A percentile compares a stretch with the other conserved stretches of the same genome.
Evolutionary conservation across 1,140 invertebrate species (phyloP).

Genomic region (Cydia splendana): DNA sequence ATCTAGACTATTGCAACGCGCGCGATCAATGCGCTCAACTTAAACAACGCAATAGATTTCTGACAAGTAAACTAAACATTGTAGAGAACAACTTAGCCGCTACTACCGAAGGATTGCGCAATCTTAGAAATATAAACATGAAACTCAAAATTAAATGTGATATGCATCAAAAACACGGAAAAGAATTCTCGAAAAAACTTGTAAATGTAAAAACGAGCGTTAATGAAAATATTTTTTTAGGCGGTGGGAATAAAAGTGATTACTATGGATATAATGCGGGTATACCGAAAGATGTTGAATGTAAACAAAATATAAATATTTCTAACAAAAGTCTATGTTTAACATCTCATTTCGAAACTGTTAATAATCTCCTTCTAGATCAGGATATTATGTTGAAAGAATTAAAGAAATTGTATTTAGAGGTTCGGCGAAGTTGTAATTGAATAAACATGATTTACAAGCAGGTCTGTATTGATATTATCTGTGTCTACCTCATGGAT

Average conservation of each 20-base stretch:
- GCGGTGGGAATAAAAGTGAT: not conserved
- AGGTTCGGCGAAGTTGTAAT: slow-evolving; percentile 26
- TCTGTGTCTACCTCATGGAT: too few relatives aligned
- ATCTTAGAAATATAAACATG: slow-evolving; percentile 33
- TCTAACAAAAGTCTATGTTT: slow-evolving; percentile 24
- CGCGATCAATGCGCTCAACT: slow-evolving; percentile 38
- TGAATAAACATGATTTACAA: too few relatives aligned
- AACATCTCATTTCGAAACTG: slow-evolving; percentile 48
- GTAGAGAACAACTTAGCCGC: slow-evolving; percentile 43
- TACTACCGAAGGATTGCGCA: slow-evolving; percentile 39
- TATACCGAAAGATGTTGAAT: not conserved
- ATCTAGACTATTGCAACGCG: slow-evolving; percentile 45
- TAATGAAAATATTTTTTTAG: not conserved
- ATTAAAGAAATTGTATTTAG: slow-evolving; percentile 44
- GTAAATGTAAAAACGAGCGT: not conserved
- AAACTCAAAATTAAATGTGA: slow-evolving; percentile 31
- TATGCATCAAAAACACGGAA: not conserved
- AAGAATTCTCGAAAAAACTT: not conserved
- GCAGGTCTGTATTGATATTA: too few relatives aligned
- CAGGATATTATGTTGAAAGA: slow-evolving; percentile 51
- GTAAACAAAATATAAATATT: slow-evolving; percentile 36
- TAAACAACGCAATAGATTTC: slow-evolving; percentile 49
- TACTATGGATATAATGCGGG: not conserved
- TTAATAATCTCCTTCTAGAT: slow-evolving; percentile 49
- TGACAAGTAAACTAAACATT: slow-evolving; percentile 48